Conservation (phyloP, 2,888 invertebrate species). For the Cerastis rubricosa region DNA sequence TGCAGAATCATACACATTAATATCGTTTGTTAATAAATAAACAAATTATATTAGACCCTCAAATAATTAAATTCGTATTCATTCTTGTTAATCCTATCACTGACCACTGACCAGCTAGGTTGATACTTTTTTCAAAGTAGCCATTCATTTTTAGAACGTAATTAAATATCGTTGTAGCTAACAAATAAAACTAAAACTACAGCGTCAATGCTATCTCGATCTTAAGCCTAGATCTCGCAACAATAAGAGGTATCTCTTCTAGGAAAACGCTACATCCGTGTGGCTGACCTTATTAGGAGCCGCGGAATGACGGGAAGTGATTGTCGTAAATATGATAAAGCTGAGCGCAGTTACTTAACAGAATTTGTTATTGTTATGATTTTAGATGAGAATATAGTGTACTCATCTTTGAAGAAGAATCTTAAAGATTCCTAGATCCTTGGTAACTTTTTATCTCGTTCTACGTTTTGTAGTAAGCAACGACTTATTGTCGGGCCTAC, state of each 20-base stretch:
- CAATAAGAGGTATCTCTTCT: constrained; percentile 56
- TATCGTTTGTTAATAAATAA: too few relatives aligned
- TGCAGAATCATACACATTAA: neutral
- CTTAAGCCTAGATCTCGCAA: constrained; percentile 9
- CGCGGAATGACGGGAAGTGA: constrained; percentile 78
- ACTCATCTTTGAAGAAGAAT: constrained; percentile 1
- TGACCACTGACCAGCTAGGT: neutral
- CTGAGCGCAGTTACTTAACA: constrained; percentile 71
- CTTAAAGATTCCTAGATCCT: too few relatives aligned
- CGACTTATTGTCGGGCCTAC: too few relatives aligned
- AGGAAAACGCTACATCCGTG: constrained; percentile 61
- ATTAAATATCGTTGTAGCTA: neutral
- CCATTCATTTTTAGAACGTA: neutral
- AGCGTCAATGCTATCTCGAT: neutral
- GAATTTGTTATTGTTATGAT: constrained; percentile 57
- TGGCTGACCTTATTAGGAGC: constrained; percentile 72
- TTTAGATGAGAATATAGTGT: constrained; percentile 10
- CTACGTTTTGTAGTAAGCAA: too few relatives aligned
- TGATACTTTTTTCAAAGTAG: neutral
- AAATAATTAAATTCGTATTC: neutral
- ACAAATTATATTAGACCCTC: neutral
- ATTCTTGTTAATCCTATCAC: neutral
- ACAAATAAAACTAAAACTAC: neutral
- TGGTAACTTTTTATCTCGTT: too few relatives aligned
- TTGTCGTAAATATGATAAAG: constrained; percentile 78